Percentiles rank a stretch among this genome's conserved stretches.
Evolutionary conservation across 2,113 vertebrate species (phyloP).

Genomic region (Antennarius striatus): DNA sequence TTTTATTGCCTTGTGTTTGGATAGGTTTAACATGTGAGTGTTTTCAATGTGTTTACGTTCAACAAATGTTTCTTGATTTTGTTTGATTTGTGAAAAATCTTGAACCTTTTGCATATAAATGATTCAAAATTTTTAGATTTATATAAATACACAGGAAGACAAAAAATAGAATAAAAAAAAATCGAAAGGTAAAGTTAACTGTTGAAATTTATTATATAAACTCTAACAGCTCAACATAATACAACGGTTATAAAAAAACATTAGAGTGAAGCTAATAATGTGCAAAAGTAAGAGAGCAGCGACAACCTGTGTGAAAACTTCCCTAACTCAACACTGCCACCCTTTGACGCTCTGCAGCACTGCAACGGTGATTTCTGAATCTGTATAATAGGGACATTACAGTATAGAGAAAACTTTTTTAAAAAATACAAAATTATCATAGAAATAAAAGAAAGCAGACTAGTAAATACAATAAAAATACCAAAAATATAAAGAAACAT

Average conservation of each 20-base stretch:
- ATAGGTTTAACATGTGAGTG: too few species aligned
- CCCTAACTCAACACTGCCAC: slow-evolving; percentile 59
- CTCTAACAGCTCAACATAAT: slow-evolving; percentile 1
- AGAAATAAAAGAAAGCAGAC: too few species aligned
- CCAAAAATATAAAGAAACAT: background rate
- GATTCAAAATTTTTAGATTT: background rate
- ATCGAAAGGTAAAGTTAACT: background rate
- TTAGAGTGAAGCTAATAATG: background rate
- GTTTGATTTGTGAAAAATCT: too few species aligned
- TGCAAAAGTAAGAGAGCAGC: background rate
- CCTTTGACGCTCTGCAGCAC: slow-evolving; percentile 27
- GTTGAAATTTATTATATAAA: slow-evolving; percentile 37
- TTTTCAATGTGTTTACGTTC: too few species aligned
- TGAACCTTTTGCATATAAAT: background rate
- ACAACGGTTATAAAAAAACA: slow-evolving; percentile 2
- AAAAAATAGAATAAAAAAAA: background rate
- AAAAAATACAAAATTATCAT: too few species aligned
- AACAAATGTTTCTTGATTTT: too few species aligned
- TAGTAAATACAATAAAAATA: too few species aligned
- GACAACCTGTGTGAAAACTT: background rate
- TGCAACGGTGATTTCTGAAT: background rate
- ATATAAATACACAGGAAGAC: background rate
- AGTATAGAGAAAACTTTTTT: too few species aligned
- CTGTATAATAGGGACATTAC: background rate
- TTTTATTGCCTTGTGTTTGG: background rate